phyloP scores from a whole-genome alignment of 1,140 invertebrate species.

The Zophobas morio region DNA sequence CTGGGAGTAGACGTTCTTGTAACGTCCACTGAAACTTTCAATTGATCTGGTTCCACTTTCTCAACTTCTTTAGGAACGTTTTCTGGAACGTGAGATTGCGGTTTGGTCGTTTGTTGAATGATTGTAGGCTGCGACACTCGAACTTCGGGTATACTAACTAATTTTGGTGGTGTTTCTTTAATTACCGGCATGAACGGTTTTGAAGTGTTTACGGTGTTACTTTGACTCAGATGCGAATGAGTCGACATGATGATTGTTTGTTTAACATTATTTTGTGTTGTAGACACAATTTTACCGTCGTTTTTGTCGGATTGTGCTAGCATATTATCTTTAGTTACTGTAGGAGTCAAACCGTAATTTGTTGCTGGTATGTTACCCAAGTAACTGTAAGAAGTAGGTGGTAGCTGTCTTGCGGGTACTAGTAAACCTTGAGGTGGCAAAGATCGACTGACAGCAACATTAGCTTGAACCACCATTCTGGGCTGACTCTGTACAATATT shows the following conservation, averaged over 20 bases:
- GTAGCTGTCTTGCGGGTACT: conserved; percentile 53
- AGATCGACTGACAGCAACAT: conserved; percentile 11
- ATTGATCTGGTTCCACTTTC: conserved; percentile 14
- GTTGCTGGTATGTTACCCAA: conserved; percentile 49
- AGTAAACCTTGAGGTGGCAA: conserved; percentile 49
- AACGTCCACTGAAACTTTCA: conserved; percentile 6
- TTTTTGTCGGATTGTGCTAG: background rate
- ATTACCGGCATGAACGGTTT: conserved; percentile 64
- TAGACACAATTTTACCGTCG: background rate
- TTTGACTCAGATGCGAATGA: conserved; percentile 34
- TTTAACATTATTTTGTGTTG: conserved; percentile 50
- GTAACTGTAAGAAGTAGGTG: conserved; percentile 43
- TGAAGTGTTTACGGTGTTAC: conserved; percentile 37
- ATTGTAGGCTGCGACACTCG: conserved; percentile 3
- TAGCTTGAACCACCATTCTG: conserved; percentile 57
- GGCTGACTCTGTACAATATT: conserved; percentile 39
- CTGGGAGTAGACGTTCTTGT: conserved; percentile 68
- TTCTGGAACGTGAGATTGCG: background rate
- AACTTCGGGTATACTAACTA: conserved; percentile 23
- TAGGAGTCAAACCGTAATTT: conserved; percentile 21
- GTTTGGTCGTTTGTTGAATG: conserved; percentile 35
- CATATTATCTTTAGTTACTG: conserved; percentile 43
- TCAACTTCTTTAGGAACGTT: conserved; percentile 1
- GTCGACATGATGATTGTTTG: conserved; percentile 60
- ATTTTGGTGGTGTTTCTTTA: conserved; percentile 60